Evolutionary conservation across 1,140 invertebrate species (phyloP).

Genomic region (Dinoponera quadriceps): DNA sequence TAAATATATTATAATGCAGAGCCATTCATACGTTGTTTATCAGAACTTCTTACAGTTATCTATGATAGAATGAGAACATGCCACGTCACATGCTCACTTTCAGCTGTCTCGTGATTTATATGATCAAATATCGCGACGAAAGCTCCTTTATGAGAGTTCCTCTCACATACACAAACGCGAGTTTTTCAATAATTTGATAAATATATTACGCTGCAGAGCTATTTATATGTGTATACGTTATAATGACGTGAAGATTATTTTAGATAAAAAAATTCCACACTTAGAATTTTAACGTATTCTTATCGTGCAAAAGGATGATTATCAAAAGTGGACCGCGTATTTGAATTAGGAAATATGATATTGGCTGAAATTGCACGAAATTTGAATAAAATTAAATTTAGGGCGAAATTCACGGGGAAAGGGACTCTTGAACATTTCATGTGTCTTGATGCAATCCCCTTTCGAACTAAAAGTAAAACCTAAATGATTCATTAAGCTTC

Average conservation of each 20-base stretch:
- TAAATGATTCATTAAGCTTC: not conserved
- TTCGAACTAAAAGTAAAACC: not conserved
- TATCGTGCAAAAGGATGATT: not conserved
- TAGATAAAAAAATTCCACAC: not conserved
- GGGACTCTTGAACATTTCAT: not conserved
- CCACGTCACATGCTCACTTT: not conserved
- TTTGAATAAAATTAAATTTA: slow-evolving; percentile 12
- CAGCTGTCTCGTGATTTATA: too few relatives aligned
- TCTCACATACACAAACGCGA: too few relatives aligned
- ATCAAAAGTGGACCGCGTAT: not conserved
- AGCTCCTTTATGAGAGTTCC: too few relatives aligned
- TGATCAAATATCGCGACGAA: too few relatives aligned
- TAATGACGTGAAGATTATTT: too few relatives aligned
- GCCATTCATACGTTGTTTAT: too few relatives aligned
- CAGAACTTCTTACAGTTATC: not conserved
- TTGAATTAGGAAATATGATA: not conserved
- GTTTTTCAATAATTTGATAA: too few relatives aligned
- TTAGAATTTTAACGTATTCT: not conserved
- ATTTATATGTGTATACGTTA: too few relatives aligned
- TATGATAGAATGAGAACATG: too few relatives aligned
- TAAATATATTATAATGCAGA: too few relatives aligned
- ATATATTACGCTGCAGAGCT: too few relatives aligned
- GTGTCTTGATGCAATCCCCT: not conserved
- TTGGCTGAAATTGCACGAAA: not conserved
- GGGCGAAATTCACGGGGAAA: not conserved